A percentile compares a stretch with the other conserved stretches of the same genome.
Evolutionary conservation across 2,113 vertebrate species (phyloP).

Genomic region (Dunckerocampus dactyliophorus): DNA sequence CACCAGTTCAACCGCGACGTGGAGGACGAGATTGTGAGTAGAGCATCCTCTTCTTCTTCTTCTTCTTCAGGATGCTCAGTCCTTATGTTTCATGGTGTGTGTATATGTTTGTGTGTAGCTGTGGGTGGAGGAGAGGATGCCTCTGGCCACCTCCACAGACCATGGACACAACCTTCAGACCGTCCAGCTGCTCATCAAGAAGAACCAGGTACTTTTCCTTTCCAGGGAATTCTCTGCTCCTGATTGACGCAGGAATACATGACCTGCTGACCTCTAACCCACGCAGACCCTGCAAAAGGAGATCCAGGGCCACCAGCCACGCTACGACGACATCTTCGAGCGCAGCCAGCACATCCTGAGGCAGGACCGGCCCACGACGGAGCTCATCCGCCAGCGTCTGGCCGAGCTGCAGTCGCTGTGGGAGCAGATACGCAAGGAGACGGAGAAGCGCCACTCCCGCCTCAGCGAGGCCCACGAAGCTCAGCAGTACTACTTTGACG

Average conservation of each 20-base stretch:
- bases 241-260: neutral
- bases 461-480: slow-evolving; percentile 92
- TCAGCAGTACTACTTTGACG: slow-evolving; percentile 98
- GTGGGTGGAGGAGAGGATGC: slow-evolving; percentile 88
- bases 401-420: slow-evolving; percentile 83
- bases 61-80: neutral
- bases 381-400: slow-evolving; percentile 83
- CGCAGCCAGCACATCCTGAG: slow-evolving; percentile 86
- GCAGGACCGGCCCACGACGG: slow-evolving; percentile 74
- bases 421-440: slow-evolving; percentile 85
- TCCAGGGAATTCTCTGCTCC: neutral
- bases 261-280: neutral
- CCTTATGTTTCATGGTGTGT: neutral
- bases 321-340: slow-evolving; percentile 93
- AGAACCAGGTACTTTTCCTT: slow-evolving; percentile 85
- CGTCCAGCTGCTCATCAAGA: slow-evolving; percentile 96
- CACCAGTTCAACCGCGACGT: slow-evolving; percentile 94
- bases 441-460: slow-evolving; percentile 84
- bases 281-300: slow-evolving; percentile 95
- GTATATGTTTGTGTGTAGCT: slow-evolving; percentile 50
- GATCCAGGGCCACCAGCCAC: slow-evolving; percentile 95
- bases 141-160: slow-evolving; percentile 91
- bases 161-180: slow-evolving; percentile 98
- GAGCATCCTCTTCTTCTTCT: neutral
- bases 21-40: slow-evolving; percentile 92